Evolutionary conservation across 2,888 invertebrate genomes (phyloP).

Genomic region (Anticlea derivata): DNA sequence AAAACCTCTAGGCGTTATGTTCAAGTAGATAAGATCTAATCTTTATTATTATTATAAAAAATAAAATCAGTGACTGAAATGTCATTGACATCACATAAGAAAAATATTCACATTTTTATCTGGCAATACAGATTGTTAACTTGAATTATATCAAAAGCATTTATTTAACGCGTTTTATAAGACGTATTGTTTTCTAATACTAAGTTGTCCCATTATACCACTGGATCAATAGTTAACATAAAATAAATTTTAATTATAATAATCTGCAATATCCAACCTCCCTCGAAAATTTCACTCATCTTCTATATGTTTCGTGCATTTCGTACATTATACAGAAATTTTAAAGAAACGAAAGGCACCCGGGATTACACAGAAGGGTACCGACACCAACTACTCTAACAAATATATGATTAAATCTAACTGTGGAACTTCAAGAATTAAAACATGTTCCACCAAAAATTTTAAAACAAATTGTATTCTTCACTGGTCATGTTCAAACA

Average conservation of each 20-base stretch:
- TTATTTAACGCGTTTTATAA: slow-evolving; percentile 60
- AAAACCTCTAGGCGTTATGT: slow-evolving; percentile 66
- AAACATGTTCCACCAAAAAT: slow-evolving; percentile 56
- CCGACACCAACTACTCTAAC: slow-evolving; percentile 83
- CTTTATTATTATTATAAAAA: slow-evolving; percentile 76
- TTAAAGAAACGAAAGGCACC: slow-evolving; percentile 80
- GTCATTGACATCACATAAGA: slow-evolving; percentile 80
- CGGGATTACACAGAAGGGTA: slow-evolving; percentile 79
- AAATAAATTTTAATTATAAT: slow-evolving; percentile 78
- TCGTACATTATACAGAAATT: slow-evolving; percentile 92
- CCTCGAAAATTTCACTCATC: slow-evolving; percentile 82
- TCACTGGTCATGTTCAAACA: slow-evolving; percentile 48
- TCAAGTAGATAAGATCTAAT: slow-evolving; percentile 74
- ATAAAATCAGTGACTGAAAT: slow-evolving; percentile 80
- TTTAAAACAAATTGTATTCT: slow-evolving; percentile 50
- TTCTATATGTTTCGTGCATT: slow-evolving; percentile 95
- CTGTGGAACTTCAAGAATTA: slow-evolving; percentile 60
- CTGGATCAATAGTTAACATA: slow-evolving; percentile 76
- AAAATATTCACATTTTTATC: slow-evolving; percentile 84
- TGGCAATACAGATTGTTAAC: slow-evolving; percentile 82
- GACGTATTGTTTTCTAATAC: slow-evolving; percentile 74
- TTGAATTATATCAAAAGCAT: slow-evolving; percentile 77
- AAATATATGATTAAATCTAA: slow-evolving; percentile 80
- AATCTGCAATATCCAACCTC: slow-evolving; percentile 64
- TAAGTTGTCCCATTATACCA: slow-evolving; percentile 77